phyloP scores from a whole-genome alignment of 37 sponge, comb jelly and placozoan species.

The Lycopodina hypogea region DNA sequence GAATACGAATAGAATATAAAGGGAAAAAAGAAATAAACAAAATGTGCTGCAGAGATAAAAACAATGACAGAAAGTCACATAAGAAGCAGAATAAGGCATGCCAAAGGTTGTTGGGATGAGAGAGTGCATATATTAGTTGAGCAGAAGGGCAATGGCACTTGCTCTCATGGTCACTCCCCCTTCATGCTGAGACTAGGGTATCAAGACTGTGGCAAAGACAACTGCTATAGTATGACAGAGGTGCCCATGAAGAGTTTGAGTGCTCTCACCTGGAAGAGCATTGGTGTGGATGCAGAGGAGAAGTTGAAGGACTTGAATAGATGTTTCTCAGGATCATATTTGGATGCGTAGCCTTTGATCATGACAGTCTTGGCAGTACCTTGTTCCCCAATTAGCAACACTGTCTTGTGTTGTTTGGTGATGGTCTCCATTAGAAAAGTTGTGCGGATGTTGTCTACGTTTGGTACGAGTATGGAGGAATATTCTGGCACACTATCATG shows the following conservation, averaged over 20 bases:
- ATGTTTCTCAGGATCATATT: conserved; percentile 88
- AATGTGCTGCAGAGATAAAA: too few relatives aligned
- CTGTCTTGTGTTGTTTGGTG: conserved; percentile 88
- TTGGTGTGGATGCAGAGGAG: conserved; percentile 94
- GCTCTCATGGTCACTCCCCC: too few relatives aligned
- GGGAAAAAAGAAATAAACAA: too few relatives aligned
- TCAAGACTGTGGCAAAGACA: too few relatives aligned
- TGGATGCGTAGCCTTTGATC: conserved; percentile 83
- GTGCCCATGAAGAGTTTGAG: not conserved
- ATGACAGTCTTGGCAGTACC: conserved; percentile 99
- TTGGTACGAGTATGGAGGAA: conserved; percentile 95
- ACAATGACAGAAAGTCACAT: too few relatives aligned
- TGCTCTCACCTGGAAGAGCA: conserved; percentile 81
- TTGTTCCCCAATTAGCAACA: conserved; percentile 93
- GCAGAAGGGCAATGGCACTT: too few relatives aligned
- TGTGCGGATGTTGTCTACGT: conserved; percentile 97
- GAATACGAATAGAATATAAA: too few relatives aligned
- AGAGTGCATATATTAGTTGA: too few relatives aligned
- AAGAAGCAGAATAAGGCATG: too few relatives aligned
- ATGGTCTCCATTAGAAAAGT: conserved; percentile 92
- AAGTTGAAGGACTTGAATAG: conserved; percentile 95
- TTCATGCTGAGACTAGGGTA: too few relatives aligned
- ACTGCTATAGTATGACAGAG: too few relatives aligned
- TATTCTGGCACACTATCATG: conserved; percentile 82
- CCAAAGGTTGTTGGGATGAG: too few relatives aligned